Percentiles rank a stretch among this genome's conserved stretches.
Conservation (phyloP, 2,113 vertebrate genomes). For the Pygoscelis adeliae region DNA sequence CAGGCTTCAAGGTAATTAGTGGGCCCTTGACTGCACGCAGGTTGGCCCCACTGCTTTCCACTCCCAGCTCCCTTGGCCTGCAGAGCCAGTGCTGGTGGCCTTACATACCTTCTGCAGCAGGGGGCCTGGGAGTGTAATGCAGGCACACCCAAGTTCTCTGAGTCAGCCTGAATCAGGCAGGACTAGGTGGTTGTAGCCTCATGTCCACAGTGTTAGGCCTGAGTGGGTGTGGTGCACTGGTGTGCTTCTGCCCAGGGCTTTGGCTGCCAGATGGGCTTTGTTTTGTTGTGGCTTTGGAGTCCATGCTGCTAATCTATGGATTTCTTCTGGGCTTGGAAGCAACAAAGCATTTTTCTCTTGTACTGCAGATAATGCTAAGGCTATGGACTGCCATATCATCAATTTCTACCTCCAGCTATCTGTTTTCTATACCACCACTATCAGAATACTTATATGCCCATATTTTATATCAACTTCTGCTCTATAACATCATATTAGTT, state of each 20-base stretch:
- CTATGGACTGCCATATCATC: neutral
- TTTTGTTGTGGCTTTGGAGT: neutral
- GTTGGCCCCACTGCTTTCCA: neutral
- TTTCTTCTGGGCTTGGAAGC: neutral
- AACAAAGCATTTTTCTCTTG: neutral
- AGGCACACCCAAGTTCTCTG: accelerated
- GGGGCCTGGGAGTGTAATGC: neutral
- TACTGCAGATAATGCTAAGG: neutral
- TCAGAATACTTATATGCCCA: neutral
- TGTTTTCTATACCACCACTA: neutral
- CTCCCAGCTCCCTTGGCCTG: neutral
- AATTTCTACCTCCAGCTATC: neutral
- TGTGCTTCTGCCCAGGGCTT: neutral
- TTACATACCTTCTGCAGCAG: neutral
- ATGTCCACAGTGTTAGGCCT: accelerated
- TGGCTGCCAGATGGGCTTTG: neutral
- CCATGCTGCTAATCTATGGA: neutral
- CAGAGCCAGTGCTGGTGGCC: neutral
- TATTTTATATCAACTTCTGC: neutral
- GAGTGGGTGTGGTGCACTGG: neutral
- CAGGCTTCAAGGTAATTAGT: neutral
- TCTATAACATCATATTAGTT: neutral
- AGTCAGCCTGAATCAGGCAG: neutral
- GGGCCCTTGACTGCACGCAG: neutral
- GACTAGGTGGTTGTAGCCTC: neutral